Evolutionary conservation across 2,888 invertebrate species (phyloP).

Genomic region (Platycheirus rosarum): DNA sequence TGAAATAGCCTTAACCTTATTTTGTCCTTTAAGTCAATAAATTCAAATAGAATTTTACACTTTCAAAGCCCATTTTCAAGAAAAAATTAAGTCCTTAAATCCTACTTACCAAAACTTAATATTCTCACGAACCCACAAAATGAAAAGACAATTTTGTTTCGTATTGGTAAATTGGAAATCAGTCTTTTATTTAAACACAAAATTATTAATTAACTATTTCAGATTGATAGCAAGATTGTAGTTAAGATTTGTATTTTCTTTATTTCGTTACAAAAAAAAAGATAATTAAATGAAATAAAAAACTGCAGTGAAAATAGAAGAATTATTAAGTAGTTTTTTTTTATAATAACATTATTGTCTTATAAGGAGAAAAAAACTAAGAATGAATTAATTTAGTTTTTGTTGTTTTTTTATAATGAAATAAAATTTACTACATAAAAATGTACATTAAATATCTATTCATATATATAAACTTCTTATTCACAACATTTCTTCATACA

Average conservation of each 20-base stretch:
- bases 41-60: too few species aligned
- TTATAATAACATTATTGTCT: constrained; percentile 52
- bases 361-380: constrained; percentile 24
- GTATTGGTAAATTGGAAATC: constrained; percentile 81
- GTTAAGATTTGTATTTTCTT: constrained; percentile 76
- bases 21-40: too few species aligned
- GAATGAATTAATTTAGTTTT: constrained; percentile 55
- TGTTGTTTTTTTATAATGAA: constrained; percentile 55
- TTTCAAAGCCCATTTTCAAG: too few species aligned
- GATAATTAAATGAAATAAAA: constrained; percentile 41
- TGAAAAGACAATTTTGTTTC: constrained; percentile 26
- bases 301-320: constrained; percentile 17
- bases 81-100: too few species aligned
- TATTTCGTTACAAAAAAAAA: constrained; percentile 32
- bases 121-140: not conserved
- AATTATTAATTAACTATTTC: constrained; percentile 73
- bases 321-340: constrained; percentile 14
- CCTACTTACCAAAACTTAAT: too few species aligned
- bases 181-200: constrained; percentile 80
- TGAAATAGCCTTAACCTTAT: too few species aligned
- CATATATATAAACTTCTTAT: constrained; percentile 71
- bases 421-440: constrained; percentile 67
- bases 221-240: constrained; percentile 66
- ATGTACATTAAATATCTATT: constrained; percentile 73
- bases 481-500: constrained; percentile 68